Percentiles rank a stretch among this genome's conserved stretches.
phyloP scores from a whole-genome alignment of 2,113 vertebrate genomes.

The Pachyramphus minor region DNA sequence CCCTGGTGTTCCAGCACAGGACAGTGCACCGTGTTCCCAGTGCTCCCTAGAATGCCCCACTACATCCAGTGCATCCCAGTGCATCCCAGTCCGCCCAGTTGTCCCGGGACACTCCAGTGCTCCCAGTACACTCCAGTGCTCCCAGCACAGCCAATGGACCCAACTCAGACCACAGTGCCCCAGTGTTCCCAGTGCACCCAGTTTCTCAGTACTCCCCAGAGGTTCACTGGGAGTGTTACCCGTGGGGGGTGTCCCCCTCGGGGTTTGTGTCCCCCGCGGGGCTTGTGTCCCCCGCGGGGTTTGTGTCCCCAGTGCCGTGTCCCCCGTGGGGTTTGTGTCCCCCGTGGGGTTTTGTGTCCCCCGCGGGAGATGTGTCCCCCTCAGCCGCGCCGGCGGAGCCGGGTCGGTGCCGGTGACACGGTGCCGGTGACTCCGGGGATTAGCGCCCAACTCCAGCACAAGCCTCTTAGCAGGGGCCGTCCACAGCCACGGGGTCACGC shows the following conservation, averaged over 20 bases:
- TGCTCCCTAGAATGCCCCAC: neutral
- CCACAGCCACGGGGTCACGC: neutral
- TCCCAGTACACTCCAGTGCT: neutral
- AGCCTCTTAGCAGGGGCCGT: neutral
- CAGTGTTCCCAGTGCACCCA: too few species aligned
- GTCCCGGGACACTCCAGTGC: neutral
- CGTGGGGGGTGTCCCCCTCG: neutral
- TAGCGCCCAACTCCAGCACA: neutral
- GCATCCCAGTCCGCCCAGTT: too few species aligned
- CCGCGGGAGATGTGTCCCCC: too few species aligned
- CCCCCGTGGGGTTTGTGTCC: neutral
- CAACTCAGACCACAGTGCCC: too few species aligned
- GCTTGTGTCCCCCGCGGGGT: neutral
- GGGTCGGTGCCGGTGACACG: neutral
- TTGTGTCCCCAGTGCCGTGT: neutral
- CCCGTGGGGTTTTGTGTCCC: neutral
- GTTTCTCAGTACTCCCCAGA: too few species aligned
- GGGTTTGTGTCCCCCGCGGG: neutral
- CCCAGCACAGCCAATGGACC: too few species aligned
- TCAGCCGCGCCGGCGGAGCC: neutral
- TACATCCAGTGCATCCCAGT: neutral
- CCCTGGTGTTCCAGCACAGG: neutral
- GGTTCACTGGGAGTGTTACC: too few species aligned
- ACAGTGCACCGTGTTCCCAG: neutral
- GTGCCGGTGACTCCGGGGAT: neutral